These are phyloP conservation scores for Temnothorax nylanderi DNA, from an alignment of 1,140 invertebrate genomes.

Conservation along the genomic window DNA sequence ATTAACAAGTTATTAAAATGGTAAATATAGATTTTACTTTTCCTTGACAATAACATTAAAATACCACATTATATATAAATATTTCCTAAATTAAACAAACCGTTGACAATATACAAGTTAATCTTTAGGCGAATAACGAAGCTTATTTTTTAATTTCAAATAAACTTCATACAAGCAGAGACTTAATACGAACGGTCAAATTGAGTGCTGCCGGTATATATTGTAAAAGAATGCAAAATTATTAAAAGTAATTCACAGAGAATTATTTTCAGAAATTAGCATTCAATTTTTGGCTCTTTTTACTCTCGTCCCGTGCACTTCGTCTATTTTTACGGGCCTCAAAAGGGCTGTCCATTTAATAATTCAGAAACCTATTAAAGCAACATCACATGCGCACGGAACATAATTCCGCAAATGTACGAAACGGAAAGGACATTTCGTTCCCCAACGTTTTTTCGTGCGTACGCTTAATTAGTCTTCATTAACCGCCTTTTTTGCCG, in stretches of 20 bases:
- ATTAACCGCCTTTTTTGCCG: slow-evolving; percentile 13
- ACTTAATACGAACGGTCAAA: background rate
- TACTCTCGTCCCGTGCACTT: background rate
- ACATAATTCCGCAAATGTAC: slow-evolving; percentile 40
- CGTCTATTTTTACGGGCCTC: slow-evolving; percentile 15
- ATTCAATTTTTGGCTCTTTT: slow-evolving; percentile 41
- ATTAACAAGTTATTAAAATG: too few relatives aligned
- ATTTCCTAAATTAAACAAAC: background rate
- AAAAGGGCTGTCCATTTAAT: slow-evolving; percentile 42
- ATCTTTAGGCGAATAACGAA: background rate
- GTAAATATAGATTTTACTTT: background rate
- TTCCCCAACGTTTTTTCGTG: slow-evolving; percentile 23
- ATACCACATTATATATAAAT: background rate
- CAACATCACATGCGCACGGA: background rate
- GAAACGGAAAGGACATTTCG: slow-evolving; percentile 37
- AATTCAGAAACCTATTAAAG: slow-evolving; percentile 50
- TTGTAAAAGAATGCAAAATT: background rate
- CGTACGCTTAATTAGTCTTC: slow-evolving; percentile 49
- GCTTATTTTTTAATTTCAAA: background rate
- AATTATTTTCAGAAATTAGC: slow-evolving; percentile 15
- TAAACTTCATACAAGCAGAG: background rate
- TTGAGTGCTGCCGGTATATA: background rate
- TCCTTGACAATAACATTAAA: background rate
- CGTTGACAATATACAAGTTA: background rate
- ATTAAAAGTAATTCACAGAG: background rate